Evolutionary conservation across 2,797 vertebrate species (phyloP), one percentile per base, ranked within the genome.

Genomic region (Ctenopoma multispine): DNA sequence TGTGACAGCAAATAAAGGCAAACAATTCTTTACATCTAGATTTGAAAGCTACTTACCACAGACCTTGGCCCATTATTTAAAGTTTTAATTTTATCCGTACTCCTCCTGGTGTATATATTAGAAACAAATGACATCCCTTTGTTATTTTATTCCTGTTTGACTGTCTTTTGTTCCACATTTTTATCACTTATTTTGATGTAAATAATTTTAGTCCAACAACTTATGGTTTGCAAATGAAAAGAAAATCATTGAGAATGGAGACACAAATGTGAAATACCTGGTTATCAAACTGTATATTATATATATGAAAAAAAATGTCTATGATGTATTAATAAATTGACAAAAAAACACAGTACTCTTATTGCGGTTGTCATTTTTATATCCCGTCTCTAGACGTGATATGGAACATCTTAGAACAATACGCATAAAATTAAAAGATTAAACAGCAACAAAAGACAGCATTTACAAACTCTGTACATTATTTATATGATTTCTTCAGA

Each of bases 281-380:
- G 92, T 92, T 93, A 94, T 92, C 84, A 84, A 93, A 89, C 90
- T 95, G 93, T 95, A 95, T 91, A 94, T 93, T 93, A 94, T 94
- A 94, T 93, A 94, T 93, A 93, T 93, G 89, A 82, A 84, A 81
- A 84, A 81, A 90, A 91, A 93, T 91, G 92, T 95, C 91, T 95
- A 94, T 88, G 93, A 93, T 92, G 92, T 92, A 93, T 90, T 90
- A 92, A 94, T 94, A 94, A 95, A 93, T 92, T 92, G 90, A 93
- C 86, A 89, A 91, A 92, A 91, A 89, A 85, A 76, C n/a, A 29
- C 38, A 21, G 31, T 20, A 21, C 2, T 24, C 55, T 74, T 53
- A 46, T 47, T 53, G 34, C 7, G 20, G 14, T 11, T 62, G n/a
- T 57, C 8, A 47, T 23, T 24, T 63, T 55, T 65, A 64, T 40